Conservation (phyloP, 2,797 vertebrate genomes). For the Sebastiscus tertius region DNA sequence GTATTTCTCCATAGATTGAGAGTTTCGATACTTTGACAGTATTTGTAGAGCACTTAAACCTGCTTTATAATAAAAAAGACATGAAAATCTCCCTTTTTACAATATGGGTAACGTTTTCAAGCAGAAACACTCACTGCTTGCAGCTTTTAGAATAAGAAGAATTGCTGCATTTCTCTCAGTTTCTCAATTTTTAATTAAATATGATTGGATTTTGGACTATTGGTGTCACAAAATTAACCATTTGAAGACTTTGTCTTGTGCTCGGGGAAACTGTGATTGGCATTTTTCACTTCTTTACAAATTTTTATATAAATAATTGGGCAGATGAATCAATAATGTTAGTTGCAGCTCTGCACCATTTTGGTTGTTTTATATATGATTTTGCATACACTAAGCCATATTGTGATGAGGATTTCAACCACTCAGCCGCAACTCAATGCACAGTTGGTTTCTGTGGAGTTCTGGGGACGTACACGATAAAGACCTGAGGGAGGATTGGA, state of each 20-base stretch:
- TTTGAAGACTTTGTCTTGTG: not conserved
- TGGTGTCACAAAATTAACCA: not conserved
- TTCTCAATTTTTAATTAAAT: not conserved
- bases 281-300: not conserved
- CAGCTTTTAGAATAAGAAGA: not conserved
- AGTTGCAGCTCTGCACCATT: not conserved
- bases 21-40: no score
- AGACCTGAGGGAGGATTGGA: conserved; percentile 53
- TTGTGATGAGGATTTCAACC: not conserved
- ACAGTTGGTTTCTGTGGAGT: not conserved
- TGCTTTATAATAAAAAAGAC: no score
- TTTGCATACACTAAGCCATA: not conserved
- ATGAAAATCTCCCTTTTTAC: no score
- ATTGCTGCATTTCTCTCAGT: not conserved
- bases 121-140: not conserved
- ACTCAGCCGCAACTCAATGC: not conserved
- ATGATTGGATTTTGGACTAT: not conserved
- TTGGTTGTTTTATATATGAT: not conserved
- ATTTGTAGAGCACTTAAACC: no score
- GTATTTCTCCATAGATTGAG: no score
- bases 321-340: not conserved
- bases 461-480: not conserved
- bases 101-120: not conserved
- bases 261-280: not conserved
- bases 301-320: not conserved